A percentile compares a stretch with the other conserved stretches of the same genome.
Conservation (phyloP, 2,888 invertebrate species). For the Cheilosia soror region DNA sequence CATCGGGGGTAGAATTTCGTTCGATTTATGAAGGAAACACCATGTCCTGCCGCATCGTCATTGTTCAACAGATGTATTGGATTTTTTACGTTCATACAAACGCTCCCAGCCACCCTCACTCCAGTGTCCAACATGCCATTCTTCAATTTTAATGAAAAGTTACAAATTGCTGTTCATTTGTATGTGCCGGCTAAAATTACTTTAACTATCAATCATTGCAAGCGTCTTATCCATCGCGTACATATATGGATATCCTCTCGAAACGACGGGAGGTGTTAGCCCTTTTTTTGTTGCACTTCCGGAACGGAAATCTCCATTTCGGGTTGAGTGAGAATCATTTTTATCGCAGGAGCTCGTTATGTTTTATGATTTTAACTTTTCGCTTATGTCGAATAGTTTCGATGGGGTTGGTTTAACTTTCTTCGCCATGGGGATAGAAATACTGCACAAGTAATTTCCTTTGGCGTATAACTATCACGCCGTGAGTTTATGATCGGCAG, state of each 20-base stretch:
- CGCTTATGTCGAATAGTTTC: neutral
- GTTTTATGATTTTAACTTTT: constrained; percentile 58
- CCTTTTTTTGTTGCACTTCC: constrained; percentile 62
- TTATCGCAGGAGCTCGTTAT: constrained; percentile 61
- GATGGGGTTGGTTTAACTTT: neutral
- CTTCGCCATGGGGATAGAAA: neutral
- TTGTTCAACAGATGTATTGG: constrained; percentile 29
- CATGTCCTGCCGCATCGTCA: neutral
- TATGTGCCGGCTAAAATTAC: constrained; percentile 47
- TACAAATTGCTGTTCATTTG: constrained; percentile 64
- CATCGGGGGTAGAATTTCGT: neutral
- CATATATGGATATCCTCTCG: neutral
- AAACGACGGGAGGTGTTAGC: constrained; percentile 26
- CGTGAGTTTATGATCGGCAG: constrained; percentile 24
- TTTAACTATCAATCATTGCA: constrained; percentile 62
- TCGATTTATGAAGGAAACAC: constrained; percentile 18
- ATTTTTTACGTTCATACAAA: neutral
- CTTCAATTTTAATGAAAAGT: constrained; percentile 61
- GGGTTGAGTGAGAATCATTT: constrained; percentile 49
- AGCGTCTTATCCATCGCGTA: constrained; percentile 11
- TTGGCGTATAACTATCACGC: neutral
- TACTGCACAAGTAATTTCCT: neutral
- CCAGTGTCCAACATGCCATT: constrained; percentile 19
- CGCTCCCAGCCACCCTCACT: neutral
- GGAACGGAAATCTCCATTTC: constrained; percentile 69